phyloP scores from a whole-genome alignment of 2,888 invertebrate genomes.

The Torymus auratus region DNA sequence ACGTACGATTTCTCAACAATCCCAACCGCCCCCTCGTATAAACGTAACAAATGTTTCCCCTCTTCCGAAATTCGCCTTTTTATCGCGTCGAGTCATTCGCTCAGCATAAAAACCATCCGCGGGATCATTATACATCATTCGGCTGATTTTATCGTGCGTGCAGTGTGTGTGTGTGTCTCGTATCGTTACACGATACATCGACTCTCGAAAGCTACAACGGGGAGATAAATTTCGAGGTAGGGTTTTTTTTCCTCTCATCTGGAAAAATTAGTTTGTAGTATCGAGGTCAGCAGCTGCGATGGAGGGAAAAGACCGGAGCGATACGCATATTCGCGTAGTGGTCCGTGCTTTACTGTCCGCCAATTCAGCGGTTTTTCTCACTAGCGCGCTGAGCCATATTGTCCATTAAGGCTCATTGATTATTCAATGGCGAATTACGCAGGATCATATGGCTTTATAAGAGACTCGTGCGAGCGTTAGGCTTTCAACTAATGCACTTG shows the following conservation, averaged over 20 bases:
- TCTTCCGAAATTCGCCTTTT: too few species aligned
- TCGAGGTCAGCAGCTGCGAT: too few species aligned
- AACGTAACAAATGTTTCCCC: too few species aligned
- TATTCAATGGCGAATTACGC: constrained; percentile 26
- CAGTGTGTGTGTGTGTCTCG: not conserved
- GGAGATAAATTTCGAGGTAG: not conserved
- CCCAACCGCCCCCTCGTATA: too few species aligned
- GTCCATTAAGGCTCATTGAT: constrained; percentile 37
- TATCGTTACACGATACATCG: not conserved
- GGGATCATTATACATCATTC: not conserved
- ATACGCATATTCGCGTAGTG: not conserved
- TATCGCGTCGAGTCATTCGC: too few species aligned
- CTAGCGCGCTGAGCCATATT: not conserved
- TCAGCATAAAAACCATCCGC: too few species aligned
- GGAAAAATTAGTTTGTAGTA: too few species aligned
- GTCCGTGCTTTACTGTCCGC: not conserved
- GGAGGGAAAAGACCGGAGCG: too few species aligned
- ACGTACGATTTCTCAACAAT: too few species aligned
- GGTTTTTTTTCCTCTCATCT: constrained; percentile 11
- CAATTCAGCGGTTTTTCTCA: constrained; percentile 6
- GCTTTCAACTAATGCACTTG: too few species aligned
- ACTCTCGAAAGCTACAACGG: too few species aligned
- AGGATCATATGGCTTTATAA: constrained; percentile 2
- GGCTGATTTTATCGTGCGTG: constrained; percentile 3
- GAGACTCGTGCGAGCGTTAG: too few species aligned